A percentile compares a stretch with the other conserved stretches of the same genome.
These are phyloP conservation scores for Clarias platycephalus DNA, from an alignment of 2,797 vertebrate species.

Conservation along the genomic window DNA sequence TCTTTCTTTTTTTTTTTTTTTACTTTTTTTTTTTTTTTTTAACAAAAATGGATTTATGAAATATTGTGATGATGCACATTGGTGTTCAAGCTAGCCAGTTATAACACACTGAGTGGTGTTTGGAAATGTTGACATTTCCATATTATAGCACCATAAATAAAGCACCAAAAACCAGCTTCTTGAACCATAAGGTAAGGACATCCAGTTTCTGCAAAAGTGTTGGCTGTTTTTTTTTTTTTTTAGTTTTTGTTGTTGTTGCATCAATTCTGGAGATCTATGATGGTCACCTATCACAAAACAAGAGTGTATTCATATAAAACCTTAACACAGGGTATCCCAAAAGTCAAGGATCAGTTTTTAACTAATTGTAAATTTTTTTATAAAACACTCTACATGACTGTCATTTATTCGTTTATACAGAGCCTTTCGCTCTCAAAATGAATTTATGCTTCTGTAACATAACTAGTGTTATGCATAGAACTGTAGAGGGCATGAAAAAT, in stretches of 20 bases:
- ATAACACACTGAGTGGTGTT: neutral
- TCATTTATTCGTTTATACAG: no score
- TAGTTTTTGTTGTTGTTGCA: neutral
- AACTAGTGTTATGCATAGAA: no score
- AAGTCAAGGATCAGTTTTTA: no score
- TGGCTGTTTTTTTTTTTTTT: slow-evolving; percentile 20
- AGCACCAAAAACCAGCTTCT: neutral
- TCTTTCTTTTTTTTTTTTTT: no score
- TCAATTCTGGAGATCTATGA: slow-evolving; percentile 2
- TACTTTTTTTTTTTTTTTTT: no score
- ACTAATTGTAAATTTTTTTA: no score
- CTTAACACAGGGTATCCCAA: neutral
- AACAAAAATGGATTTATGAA: neutral
- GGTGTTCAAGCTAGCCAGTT: neutral
- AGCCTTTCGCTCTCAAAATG: no score
- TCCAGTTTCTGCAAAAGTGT: slow-evolving; percentile 2
- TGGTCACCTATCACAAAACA: slow-evolving; percentile 19
- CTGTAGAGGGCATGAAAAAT: no score
- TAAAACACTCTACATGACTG: no score
- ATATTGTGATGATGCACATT: neutral
- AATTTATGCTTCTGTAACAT: no score
- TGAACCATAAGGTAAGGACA: slow-evolving; percentile 38
- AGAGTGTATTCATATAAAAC: neutral
- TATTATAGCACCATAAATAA: neutral
- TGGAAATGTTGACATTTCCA: neutral